These are phyloP conservation scores for Pelagia noctiluca DNA, from an alignment of 30 jellyfish, hydroid and myxozoan species.

Conservation along the genomic window DNA sequence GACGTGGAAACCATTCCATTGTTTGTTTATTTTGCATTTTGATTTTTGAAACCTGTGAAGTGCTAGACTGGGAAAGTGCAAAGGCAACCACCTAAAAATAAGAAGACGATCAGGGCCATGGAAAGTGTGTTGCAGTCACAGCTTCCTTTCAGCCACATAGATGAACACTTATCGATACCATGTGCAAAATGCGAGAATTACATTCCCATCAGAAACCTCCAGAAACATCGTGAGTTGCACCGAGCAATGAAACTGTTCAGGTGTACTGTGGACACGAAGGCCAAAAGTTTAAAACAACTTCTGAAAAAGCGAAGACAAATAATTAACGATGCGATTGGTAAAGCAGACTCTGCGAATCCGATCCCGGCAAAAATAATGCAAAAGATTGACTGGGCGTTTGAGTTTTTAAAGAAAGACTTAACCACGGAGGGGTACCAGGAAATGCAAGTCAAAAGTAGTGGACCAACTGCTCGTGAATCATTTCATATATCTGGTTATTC, in stretches of 20 bases:
- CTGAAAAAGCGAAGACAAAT: conserved; percentile 54
- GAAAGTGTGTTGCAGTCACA: too few species aligned
- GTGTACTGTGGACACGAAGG: conserved; percentile 29
- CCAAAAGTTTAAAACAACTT: conserved; percentile 57
- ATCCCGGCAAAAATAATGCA: conserved; percentile 54
- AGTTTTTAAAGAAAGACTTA: conserved; percentile 17
- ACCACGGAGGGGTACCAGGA: not conserved
- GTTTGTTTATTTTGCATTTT: too few species aligned
- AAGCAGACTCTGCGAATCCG: conserved; percentile 30
- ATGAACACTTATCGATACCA: conserved; percentile 33
- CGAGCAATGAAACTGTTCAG: conserved; percentile 56
- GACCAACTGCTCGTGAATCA: not conserved
- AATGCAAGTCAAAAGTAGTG: not conserved
- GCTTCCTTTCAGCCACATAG: conserved; percentile 34
- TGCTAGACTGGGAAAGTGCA: too few species aligned
- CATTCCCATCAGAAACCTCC: conserved; percentile 33
- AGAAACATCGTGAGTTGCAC: conserved; percentile 61
- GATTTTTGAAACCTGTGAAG: too few species aligned
- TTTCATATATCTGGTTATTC: not conserved
- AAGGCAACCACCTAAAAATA: too few species aligned
- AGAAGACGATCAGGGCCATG: too few species aligned
- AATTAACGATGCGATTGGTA: conserved; percentile 33
- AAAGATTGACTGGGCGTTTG: conserved; percentile 70
- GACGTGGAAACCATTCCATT: too few species aligned
- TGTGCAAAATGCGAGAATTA: conserved; percentile 68